Evolutionary conservation across 2,113 vertebrate species (phyloP).

Genomic region (Dipodomys merriami): DNA sequence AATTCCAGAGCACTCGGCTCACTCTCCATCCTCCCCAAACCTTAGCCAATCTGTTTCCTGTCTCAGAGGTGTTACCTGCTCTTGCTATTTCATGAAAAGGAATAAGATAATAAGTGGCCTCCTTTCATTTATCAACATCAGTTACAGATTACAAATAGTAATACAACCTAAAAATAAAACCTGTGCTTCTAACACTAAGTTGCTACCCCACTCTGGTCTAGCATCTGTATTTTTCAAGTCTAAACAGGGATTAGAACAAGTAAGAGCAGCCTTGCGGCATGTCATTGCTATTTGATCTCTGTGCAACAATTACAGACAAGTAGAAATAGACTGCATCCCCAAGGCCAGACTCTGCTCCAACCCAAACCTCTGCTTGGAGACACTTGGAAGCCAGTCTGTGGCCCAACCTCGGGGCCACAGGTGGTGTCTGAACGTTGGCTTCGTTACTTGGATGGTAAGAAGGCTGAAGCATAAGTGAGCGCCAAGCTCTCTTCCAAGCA

Average conservation of each 20-base stretch:
- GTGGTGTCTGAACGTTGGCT: not conserved
- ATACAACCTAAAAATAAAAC: too few relatives aligned
- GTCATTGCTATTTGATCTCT: not conserved
- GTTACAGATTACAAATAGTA: not conserved
- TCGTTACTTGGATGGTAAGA: not conserved
- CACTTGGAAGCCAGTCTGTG: not conserved
- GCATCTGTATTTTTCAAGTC: slow-evolving; percentile 32
- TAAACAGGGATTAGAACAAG: not conserved
- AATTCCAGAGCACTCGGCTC: not conserved
- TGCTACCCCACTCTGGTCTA: not conserved
- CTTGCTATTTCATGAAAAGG: not conserved
- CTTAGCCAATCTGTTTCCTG: not conserved
- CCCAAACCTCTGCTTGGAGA: not conserved
- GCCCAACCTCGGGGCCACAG: not conserved
- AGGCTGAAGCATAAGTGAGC: not conserved
- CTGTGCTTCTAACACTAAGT: not conserved
- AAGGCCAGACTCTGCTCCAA: not conserved
- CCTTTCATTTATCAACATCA: slow-evolving; percentile 5
- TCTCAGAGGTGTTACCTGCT: not conserved
- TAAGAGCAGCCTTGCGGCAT: not conserved
- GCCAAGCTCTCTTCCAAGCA: not conserved
- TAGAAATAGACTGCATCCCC: not conserved
- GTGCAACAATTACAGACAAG: not conserved
- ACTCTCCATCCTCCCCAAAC: not conserved
- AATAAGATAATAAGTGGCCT: not conserved